Evolutionary conservation across 2,113 vertebrate genomes (phyloP), one percentile per base, ranked within the genome.

Genomic region (Chloropsis hardwickii): DNA sequence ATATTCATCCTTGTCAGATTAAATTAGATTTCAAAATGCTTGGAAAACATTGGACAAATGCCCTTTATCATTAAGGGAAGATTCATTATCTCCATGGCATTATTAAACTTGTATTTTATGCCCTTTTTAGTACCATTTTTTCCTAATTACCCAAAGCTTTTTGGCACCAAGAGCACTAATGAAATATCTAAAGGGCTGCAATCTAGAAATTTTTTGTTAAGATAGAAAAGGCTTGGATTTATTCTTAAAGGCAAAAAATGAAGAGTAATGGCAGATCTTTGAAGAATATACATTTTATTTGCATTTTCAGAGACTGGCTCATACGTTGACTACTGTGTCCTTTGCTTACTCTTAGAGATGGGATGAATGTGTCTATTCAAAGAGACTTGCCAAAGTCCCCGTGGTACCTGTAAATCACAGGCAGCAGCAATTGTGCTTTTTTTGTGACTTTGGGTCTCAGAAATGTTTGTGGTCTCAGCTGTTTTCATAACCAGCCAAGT

Each of bases 101-200:
- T 95, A 93, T 95, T 95, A 78, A 87, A 92, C 25, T 94, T 82
- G 9, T 27, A 61, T 92, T 85, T 92, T 71, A 39, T 13, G 71
- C 24, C 21, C 51, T 83, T 85, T 90, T 28, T 65, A 67, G 45
- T 64, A 92, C 62, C 54, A 80, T 35, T 81, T 84, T 94, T 84
- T 47, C 3, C 1, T 57, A 73, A 94, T 96, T 94, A 92, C 27
- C 72, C 65, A 86, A 65, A 81, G 56, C 50, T 81, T 78, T 93
- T 88, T 19, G 3, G 84, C 77, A 85, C 73, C 42, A 86, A 83
- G 74, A 71, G 11, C 57, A 73, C 53, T 73, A 84, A 93, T 44
- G 91, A 95, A 93, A 69, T 31, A 37, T 88, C 60, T 83, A 88
- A 95, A 1, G 1, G 50, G 40, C 56, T 67, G 62, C 28, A 83